phyloP scores from a whole-genome alignment of 2,113 vertebrate genomes.

The Tor tambroides region DNA sequence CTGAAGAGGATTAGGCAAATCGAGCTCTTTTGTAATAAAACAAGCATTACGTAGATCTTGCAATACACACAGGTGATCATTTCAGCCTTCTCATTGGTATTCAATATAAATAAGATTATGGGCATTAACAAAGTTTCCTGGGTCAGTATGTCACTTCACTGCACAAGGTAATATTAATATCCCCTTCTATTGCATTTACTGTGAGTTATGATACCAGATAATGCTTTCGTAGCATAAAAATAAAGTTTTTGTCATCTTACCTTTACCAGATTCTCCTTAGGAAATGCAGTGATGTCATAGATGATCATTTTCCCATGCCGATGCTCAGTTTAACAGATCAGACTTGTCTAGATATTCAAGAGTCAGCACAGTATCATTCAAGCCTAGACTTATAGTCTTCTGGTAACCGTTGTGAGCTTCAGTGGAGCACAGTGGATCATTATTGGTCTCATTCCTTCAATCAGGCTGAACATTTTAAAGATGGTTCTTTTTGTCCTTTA shows the following conservation, averaged over 20 bases:
- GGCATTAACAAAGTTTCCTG: not conserved
- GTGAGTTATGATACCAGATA: constrained; percentile 39
- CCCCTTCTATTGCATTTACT: not conserved
- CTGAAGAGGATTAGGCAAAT: constrained; percentile 7
- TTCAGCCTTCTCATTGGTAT: constrained; percentile 59
- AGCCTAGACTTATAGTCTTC: not conserved
- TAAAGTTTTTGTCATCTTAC: not conserved
- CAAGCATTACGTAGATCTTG: constrained; percentile 67
- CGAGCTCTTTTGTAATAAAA: constrained; percentile 64
- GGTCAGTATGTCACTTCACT: not conserved
- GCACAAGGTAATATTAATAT: not conserved
- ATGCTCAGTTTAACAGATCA: not conserved
- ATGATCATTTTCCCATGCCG: not conserved
- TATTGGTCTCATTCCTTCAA: not conserved
- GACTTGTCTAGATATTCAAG: not conserved
- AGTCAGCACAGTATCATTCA: not conserved
- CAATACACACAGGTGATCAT: constrained; percentile 50
- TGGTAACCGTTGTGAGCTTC: not conserved
- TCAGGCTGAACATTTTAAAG: not conserved
- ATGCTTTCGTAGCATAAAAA: constrained; percentile 27
- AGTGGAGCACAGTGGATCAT: not conserved
- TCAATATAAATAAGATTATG: constrained; percentile 59
- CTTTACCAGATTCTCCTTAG: not conserved
- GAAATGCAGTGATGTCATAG: not conserved
- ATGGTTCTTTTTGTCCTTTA: constrained; percentile 4